Conservation (phyloP, 2,888 invertebrate genomes). For the Malacosoma neustria region DNA sequence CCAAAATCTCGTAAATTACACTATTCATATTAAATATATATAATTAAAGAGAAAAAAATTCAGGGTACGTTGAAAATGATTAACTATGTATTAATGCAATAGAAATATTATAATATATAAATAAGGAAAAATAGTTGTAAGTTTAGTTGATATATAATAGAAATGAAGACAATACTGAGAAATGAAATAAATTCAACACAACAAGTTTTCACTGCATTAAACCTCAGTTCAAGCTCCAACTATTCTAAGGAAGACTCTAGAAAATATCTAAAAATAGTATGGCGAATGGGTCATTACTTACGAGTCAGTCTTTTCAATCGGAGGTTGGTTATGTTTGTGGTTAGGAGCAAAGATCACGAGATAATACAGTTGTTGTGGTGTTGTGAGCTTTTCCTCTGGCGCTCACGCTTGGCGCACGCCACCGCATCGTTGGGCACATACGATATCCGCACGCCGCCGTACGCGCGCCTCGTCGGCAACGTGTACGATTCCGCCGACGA, state of each 20-base stretch:
- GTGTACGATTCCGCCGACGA: conserved; percentile 93
- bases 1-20: not conserved
- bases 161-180: no score
- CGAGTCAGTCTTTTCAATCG: conserved; percentile 67
- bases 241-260: conserved; percentile 19
- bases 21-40: not conserved
- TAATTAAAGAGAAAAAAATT: not conserved
- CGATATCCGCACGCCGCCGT: conserved; percentile 91
- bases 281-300: conserved; percentile 55
- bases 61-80: no score
- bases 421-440: conserved; percentile 95
- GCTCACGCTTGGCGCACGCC: conserved; percentile 84
- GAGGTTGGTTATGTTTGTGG: conserved; percentile 60
- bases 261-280: conserved; percentile 38
- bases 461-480: conserved; percentile 86
- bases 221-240: no score
- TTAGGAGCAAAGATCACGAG: conserved; percentile 79
- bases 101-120: no score
- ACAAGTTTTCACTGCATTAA: no score
- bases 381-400: conserved; percentile 74
- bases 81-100: no score
- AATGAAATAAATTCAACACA: no score
- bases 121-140: no score
- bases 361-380: conserved; percentile 90
- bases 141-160: no score